These are phyloP conservation scores for Larimichthys polyactis DNA, from an alignment of 2,113 vertebrate species.

Conservation along the genomic window DNA sequence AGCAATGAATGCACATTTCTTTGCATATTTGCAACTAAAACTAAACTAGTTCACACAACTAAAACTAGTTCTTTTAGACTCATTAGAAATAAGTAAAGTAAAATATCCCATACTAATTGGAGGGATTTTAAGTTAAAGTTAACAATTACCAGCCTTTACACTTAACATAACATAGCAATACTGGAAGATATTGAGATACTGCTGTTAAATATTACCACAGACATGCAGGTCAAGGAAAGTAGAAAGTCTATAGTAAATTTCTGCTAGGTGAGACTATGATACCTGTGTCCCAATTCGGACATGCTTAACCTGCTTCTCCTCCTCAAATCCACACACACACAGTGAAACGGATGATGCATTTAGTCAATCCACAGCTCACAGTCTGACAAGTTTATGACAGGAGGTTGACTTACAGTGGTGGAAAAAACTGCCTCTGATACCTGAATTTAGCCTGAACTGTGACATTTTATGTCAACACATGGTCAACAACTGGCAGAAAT, in stretches of 20 bases:
- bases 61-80: background rate
- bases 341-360: background rate
- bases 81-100: background rate
- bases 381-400: background rate
- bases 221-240: background rate
- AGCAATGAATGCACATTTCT: background rate
- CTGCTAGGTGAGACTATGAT: background rate
- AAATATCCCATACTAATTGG: background rate
- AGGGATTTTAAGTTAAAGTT: background rate
- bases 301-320: background rate
- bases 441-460: background rate
- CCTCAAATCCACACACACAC: background rate
- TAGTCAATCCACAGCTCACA: background rate
- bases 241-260: background rate
- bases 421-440: background rate
- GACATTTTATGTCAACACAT: background rate
- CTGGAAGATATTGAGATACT: background rate
- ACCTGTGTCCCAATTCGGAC: background rate
- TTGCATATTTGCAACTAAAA: background rate
- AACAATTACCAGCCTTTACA: background rate
- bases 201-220: background rate
- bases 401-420: background rate
- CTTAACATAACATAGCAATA: background rate
- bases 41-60: background rate
- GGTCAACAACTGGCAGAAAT: constrained; percentile 8